Conservation (phyloP, 2,797 vertebrate genomes). For the Poecilia picta region DNA sequence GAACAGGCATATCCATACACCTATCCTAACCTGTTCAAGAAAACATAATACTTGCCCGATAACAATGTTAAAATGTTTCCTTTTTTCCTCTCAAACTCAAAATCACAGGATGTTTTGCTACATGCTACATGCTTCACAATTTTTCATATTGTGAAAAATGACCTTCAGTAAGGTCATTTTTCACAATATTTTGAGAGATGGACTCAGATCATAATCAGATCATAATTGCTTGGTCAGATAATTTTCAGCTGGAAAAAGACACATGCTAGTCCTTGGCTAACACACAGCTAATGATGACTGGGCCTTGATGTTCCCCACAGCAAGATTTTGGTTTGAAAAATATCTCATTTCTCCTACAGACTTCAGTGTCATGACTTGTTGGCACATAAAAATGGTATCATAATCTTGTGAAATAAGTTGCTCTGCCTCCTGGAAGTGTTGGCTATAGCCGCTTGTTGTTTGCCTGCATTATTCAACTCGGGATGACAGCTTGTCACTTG, state of each 20-base stretch:
- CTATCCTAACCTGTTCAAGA: no score
- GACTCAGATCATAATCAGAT: background rate
- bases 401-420: background rate
- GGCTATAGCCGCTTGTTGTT: conserved; percentile 8
- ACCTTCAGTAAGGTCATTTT: background rate
- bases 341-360: background rate
- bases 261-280: background rate
- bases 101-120: background rate
- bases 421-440: background rate
- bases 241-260: background rate
- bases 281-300: background rate
- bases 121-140: no score
- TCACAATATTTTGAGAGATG: background rate
- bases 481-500: conserved; percentile 39
- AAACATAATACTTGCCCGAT: no score
- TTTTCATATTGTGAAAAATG: no score
- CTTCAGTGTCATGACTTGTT: conserved; percentile 5
- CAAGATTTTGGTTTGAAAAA: background rate
- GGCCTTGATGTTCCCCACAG: background rate
- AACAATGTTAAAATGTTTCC: no score
- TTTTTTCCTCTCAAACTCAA: background rate
- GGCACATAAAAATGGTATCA: background rate
- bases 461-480: background rate
- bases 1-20: no score
- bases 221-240: conserved; percentile 7